These are phyloP conservation scores for Odontocolon sp. DNA, from an alignment of 2,888 invertebrate genomes.

Conservation along the genomic window DNA sequence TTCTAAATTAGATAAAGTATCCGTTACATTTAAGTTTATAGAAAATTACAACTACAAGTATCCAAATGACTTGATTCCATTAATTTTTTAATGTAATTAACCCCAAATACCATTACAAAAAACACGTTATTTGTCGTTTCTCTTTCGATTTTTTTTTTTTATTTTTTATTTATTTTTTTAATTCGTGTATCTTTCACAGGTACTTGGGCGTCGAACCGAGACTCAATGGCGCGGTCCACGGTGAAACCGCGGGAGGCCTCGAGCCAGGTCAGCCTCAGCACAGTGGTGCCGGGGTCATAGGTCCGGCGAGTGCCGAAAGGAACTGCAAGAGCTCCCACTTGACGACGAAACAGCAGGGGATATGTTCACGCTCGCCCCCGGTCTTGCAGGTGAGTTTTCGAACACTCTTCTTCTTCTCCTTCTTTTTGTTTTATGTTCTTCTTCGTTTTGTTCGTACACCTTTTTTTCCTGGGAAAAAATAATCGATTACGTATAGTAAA, in stretches of 20 bases:
- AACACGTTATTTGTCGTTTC: neutral
- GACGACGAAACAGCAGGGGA: constrained; percentile 78
- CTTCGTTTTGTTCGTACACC: neutral
- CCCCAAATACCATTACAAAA: neutral
- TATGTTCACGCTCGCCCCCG: constrained; percentile 78
- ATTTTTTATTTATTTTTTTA: constrained; percentile 25
- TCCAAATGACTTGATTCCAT: neutral
- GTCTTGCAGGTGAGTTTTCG: constrained; percentile 75
- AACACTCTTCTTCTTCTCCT: constrained; percentile 28
- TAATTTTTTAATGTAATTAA: neutral
- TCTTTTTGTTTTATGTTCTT: constrained; percentile 8
- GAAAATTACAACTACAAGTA: neutral
- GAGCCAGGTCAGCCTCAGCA: constrained; percentile 72
- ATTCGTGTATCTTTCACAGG: constrained; percentile 68
- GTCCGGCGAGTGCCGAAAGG: constrained; percentile 78
- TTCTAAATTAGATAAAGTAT: no score
- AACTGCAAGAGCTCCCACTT: constrained; percentile 79
- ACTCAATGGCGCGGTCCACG: constrained; percentile 64
- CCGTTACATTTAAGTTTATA: no score
- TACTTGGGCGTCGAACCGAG: constrained; percentile 78
- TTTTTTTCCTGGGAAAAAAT: neutral
- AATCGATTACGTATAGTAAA: constrained; percentile 19
- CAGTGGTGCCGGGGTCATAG: constrained; percentile 78
- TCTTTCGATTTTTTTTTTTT: neutral
- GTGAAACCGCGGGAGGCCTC: constrained; percentile 68